phyloP scores from a whole-genome alignment of 2,888 invertebrate genomes.

The Latrodectus hesperus region DNA sequence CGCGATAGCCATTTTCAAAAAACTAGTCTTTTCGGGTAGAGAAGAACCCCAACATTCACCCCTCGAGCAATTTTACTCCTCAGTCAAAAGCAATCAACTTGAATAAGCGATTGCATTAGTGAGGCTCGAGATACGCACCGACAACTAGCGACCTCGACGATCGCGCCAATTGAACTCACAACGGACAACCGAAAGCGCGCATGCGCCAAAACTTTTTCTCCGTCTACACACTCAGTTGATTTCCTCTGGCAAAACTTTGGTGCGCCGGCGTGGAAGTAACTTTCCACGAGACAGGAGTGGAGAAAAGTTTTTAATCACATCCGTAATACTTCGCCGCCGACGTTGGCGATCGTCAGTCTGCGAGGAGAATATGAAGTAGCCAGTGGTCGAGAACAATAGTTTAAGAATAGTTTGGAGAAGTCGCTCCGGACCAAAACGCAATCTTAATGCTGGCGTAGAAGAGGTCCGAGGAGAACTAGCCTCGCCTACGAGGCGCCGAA shows the following conservation, averaged over 20 bases:
- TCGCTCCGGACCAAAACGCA: constrained; percentile 11
- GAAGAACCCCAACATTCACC: constrained; percentile 9
- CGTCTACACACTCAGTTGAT: not conserved
- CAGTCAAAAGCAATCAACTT: constrained; percentile 47
- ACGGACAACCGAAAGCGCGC: constrained; percentile 13
- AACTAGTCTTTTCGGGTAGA: constrained; percentile 38
- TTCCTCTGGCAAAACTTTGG: not conserved
- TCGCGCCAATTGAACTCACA: constrained; percentile 45
- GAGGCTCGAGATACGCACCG: constrained; percentile 41
- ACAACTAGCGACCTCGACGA: constrained; percentile 32
- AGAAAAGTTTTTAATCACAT: no score
- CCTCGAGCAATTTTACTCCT: constrained; percentile 58
- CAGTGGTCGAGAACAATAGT: constrained; percentile 61
- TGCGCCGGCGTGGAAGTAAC: constrained; percentile 3
- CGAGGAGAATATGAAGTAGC: constrained; percentile 14
- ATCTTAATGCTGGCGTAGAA: constrained; percentile 28
- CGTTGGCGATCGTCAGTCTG: not conserved
- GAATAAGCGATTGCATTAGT: constrained; percentile 34
- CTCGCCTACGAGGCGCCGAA: constrained; percentile 56
- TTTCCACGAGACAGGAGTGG: no score
- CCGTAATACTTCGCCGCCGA: not conserved
- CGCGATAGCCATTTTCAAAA: constrained; percentile 36
- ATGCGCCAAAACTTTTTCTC: constrained; percentile 27
- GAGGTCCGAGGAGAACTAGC: constrained; percentile 42
- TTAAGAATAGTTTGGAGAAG: constrained; percentile 36